Percentiles rank a stretch among this genome's conserved stretches.
These are phyloP conservation scores for Pluvialis apricaria DNA, from an alignment of 2,113 vertebrate species.

Conservation along the genomic window DNA sequence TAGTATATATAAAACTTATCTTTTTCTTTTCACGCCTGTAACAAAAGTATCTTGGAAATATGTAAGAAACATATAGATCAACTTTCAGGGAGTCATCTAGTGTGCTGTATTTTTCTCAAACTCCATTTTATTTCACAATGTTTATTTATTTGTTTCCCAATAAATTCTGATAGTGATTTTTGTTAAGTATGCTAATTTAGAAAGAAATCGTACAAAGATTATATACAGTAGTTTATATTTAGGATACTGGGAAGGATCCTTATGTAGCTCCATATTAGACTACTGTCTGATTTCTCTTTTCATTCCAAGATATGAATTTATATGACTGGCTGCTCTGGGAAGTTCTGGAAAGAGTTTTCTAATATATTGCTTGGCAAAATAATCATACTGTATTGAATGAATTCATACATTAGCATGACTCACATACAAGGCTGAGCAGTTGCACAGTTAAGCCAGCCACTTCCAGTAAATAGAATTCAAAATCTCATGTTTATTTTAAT, in stretches of 20 bases:
- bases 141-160: neutral
- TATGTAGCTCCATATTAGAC: neutral
- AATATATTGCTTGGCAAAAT: slow-evolving; percentile 49
- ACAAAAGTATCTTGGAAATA: neutral
- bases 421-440: slow-evolving; percentile 33
- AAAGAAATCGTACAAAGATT: neutral
- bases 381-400: slow-evolving; percentile 35
- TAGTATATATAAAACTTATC: neutral
- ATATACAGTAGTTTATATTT: neutral
- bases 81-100: neutral
- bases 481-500: slow-evolving; percentile 47
- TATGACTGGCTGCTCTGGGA: slow-evolving; percentile 31
- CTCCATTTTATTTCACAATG: neutral
- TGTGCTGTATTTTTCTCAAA: neutral
- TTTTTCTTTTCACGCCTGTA: neutral
- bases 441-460: slow-evolving; percentile 26
- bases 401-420: slow-evolving; percentile 54
- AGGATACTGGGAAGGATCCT: neutral
- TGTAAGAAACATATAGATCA: neutral
- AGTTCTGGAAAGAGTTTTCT: slow-evolving; percentile 40
- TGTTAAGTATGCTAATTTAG: neutral
- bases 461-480: slow-evolving; percentile 41
- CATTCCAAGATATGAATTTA: neutral
- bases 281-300: neutral
- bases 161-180: neutral